Conservation (phyloP, 2,888 invertebrate genomes). For the Abrostola tripartita region DNA sequence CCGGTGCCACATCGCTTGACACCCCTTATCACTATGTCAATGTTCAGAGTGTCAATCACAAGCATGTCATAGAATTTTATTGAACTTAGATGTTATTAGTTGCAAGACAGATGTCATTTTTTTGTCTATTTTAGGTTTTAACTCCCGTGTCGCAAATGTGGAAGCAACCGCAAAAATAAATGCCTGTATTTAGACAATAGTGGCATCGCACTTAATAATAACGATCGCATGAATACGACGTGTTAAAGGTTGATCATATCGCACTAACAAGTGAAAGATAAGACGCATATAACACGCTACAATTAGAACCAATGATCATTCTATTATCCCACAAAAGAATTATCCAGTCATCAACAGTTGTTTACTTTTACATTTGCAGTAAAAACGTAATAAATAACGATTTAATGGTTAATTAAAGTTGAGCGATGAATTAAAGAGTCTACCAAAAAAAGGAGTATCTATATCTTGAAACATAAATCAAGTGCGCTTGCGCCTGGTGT, state of each 20-base stretch:
- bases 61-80: too few species aligned
- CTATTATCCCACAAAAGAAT: constrained; percentile 6
- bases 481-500: not conserved
- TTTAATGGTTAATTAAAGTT: constrained; percentile 32
- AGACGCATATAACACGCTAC: constrained; percentile 5
- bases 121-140: too few species aligned
- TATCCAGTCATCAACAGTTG: constrained; percentile 11
- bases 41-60: too few species aligned
- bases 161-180: too few species aligned
- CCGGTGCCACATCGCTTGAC: not conserved
- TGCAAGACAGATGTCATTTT: too few species aligned
- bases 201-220: constrained; percentile 5
- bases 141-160: too few species aligned
- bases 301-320: constrained; percentile 17
- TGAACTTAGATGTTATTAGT: too few species aligned
- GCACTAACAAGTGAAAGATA: constrained; percentile 9
- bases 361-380: constrained; percentile 15
- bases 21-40: too few species aligned
- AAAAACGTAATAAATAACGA: constrained; percentile 14
- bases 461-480: constrained; percentile 11
- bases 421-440: constrained; percentile 25
- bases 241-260: constrained; percentile 2
- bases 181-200: not conserved
- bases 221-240: constrained; percentile 3
- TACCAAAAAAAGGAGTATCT: constrained; percentile 27